Percentiles rank a stretch among this genome's conserved stretches.
phyloP scores from a whole-genome alignment of 1,140 invertebrate species.

The Drosophila novamexicana region DNA sequence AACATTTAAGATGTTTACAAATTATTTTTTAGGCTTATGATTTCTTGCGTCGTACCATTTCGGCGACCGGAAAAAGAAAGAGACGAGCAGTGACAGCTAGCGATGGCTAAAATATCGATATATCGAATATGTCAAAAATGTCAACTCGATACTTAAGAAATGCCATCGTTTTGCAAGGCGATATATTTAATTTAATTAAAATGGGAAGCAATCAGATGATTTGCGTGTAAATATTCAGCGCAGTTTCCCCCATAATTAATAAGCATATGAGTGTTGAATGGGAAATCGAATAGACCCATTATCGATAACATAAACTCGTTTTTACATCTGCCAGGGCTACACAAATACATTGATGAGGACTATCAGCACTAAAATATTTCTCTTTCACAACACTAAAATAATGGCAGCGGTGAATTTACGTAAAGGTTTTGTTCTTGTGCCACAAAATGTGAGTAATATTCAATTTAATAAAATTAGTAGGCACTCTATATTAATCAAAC shows the following conservation, averaged over 20 bases:
- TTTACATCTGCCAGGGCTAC: conserved; percentile 29
- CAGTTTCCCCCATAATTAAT: no score
- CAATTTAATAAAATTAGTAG: neutral
- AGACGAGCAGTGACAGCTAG: conserved; percentile 56
- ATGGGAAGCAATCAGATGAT: neutral
- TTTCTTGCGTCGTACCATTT: conserved; percentile 76
- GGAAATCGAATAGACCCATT: neutral
- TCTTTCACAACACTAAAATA: conserved; percentile 19
- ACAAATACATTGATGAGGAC: neutral
- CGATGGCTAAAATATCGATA: conserved; percentile 37
- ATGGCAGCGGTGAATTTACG: conserved; percentile 52
- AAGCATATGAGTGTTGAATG: neutral
- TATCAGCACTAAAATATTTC: neutral
- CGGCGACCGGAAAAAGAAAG: conserved; percentile 84
- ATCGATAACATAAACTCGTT: neutral
- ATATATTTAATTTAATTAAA: neutral
- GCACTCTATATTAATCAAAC: neutral
- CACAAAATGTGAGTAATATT: conserved; percentile 47
- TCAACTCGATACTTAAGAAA: neutral
- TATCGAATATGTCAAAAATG: neutral
- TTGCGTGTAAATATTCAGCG: neutral
- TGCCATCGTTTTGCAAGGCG: neutral
- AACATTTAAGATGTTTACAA: conserved; percentile 67
- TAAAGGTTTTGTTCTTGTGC: conserved; percentile 40
- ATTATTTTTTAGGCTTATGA: conserved; percentile 52